Evolutionary conservation across 2,888 invertebrate genomes (phyloP).

Genomic region (Orchesella flavescens): DNA sequence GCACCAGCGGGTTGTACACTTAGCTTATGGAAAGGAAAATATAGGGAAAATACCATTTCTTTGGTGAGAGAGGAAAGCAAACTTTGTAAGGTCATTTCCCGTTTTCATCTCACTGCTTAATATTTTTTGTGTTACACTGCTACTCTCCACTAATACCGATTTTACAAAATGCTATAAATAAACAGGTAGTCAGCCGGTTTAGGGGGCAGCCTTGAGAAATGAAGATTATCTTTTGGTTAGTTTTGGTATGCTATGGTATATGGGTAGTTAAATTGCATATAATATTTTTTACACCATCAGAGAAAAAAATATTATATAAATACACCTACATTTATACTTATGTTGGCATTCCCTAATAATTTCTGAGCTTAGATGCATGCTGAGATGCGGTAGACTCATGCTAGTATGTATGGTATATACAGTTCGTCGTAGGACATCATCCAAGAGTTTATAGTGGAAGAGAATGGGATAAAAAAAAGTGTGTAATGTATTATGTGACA

Average conservation of each 20-base stretch:
- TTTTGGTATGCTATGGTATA: neutral
- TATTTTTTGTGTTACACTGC: too few species aligned
- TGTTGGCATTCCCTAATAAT: neutral
- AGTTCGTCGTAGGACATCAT: neutral
- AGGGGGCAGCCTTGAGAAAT: neutral
- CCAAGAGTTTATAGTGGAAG: neutral
- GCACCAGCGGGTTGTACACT: neutral
- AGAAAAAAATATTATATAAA: neutral
- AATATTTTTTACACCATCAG: neutral
- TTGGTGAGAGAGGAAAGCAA: too few species aligned
- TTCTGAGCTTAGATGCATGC: neutral
- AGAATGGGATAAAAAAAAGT: neutral
- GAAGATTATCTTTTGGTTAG: neutral
- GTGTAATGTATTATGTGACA: neutral
- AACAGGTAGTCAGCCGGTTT: neutral
- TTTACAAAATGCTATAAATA: neutral
- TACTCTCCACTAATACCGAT: neutral
- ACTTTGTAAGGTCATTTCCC: too few species aligned
- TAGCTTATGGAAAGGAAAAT: too few species aligned
- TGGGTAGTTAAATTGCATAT: neutral
- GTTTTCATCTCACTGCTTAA: too few species aligned
- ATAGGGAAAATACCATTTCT: too few species aligned
- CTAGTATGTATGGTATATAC: neutral
- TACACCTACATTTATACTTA: too few species aligned
- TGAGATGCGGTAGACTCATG: neutral